Conservation (phyloP, 1,140 invertebrate genomes). For the Zaprionus davidi region DNA sequence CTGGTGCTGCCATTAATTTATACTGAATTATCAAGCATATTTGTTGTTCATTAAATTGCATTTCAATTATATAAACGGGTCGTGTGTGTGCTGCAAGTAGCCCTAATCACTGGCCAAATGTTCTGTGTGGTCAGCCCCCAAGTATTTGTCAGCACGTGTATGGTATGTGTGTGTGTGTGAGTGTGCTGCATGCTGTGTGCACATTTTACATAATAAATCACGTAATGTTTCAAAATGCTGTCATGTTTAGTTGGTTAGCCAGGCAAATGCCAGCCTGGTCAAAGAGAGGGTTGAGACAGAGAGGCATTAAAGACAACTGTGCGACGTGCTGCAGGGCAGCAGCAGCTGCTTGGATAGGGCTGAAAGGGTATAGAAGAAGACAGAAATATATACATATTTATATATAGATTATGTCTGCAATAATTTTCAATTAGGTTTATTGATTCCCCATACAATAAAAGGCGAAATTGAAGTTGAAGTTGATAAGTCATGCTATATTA, state of each 20-base stretch:
- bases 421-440: not conserved
- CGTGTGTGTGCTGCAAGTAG: slow-evolving; percentile 43
- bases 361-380: no score
- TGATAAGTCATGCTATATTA: no score
- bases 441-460: not conserved
- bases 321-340: slow-evolving; percentile 6
- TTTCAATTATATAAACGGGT: slow-evolving; percentile 61
- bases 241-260: slow-evolving; percentile 73
- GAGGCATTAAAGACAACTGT: slow-evolving; percentile 55
- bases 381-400: not conserved
- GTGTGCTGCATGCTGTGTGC: slow-evolving; percentile 28
- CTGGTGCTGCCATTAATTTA: slow-evolving; percentile 63
- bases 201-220: slow-evolving; percentile 78
- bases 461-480: no score
- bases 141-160: slow-evolving; percentile 49
- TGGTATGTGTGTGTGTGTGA: slow-evolving; percentile 12
- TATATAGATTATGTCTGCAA: not conserved
- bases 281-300: slow-evolving; percentile 23
- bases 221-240: slow-evolving; percentile 81
- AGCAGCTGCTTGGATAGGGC: slow-evolving; percentile 8
- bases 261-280: slow-evolving; percentile 40
- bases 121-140: slow-evolving; percentile 61
- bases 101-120: slow-evolving; percentile 69
- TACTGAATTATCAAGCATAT: slow-evolving; percentile 70
- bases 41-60: slow-evolving; percentile 80